A percentile compares a stretch with the other conserved stretches of the same genome.
phyloP scores from a whole-genome alignment of 1,140 invertebrate genomes.

The Pollicipes pollicipes region DNA sequence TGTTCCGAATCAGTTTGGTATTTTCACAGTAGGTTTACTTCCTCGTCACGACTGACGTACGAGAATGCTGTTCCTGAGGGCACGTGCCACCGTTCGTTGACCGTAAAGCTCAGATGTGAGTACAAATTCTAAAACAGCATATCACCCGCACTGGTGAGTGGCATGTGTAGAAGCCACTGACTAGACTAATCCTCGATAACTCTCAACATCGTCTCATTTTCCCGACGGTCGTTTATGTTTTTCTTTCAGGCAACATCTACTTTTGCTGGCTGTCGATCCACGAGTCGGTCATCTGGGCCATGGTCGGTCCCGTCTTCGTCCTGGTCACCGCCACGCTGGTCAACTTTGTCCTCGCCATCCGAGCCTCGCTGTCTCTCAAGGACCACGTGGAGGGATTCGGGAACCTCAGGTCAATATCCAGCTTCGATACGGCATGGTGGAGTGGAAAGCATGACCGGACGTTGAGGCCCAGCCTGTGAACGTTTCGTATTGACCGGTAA shows the following conservation, averaged over 20 bases:
- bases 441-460: constrained; percentile 3
- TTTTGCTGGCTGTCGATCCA: constrained; percentile 81
- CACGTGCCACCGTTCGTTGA: too few species aligned
- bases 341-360: constrained; percentile 62
- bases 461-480: background rate
- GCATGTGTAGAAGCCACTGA: too few species aligned
- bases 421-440: background rate
- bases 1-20: too few species aligned
- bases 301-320: constrained; percentile 64
- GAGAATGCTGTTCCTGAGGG: too few species aligned
- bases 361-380: constrained; percentile 75
- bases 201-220: too few species aligned
- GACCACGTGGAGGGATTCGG: constrained; percentile 79
- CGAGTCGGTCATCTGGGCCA: constrained; percentile 75
- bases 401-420: constrained; percentile 48
- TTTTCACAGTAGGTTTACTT: too few species aligned
- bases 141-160: too few species aligned
- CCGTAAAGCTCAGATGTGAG: too few species aligned
- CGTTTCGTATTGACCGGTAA: background rate
- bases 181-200: too few species aligned
- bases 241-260: background rate
- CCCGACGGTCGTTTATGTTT: too few species aligned
- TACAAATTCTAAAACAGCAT: too few species aligned
- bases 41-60: too few species aligned
- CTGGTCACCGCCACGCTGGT: constrained; percentile 57